Evolutionary conservation across 2,113 vertebrate genomes (phyloP).

Genomic region (Camelus dromedarius): DNA sequence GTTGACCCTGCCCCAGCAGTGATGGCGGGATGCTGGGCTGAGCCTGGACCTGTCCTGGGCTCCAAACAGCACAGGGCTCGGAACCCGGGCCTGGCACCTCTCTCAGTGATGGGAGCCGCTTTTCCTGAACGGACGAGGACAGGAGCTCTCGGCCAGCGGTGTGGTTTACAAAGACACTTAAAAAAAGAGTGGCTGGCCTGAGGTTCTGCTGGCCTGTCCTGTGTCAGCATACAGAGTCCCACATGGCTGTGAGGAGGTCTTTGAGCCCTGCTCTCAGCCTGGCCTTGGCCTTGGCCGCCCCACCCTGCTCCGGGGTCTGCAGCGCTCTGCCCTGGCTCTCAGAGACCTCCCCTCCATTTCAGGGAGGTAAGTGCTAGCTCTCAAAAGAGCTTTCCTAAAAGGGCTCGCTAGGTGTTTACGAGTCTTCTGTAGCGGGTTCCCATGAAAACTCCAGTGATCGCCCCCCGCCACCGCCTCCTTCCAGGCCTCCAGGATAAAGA

Average conservation of each 20-base stretch:
- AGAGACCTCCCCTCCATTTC: background rate
- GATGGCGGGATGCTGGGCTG: background rate
- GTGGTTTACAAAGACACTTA: background rate
- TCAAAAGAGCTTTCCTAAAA: conserved; percentile 2
- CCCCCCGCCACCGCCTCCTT: background rate
- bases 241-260: background rate
- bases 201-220: background rate
- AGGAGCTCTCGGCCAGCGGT: background rate
- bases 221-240: background rate
- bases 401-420: background rate
- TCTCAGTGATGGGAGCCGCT: background rate
- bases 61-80: background rate
- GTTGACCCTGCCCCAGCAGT: background rate
- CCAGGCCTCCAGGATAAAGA: background rate
- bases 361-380: background rate
- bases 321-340: background rate
- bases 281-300: background rate
- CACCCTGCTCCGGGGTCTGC: background rate
- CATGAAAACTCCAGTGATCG: background rate
- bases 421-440: background rate
- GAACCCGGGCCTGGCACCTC: background rate
- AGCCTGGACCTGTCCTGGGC: background rate
- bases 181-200: background rate
- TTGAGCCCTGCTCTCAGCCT: background rate
- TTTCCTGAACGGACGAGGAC: background rate